Evolutionary conservation across 1,140 invertebrate genomes (phyloP).

Genomic region (Drosophila trapezifrons): DNA sequence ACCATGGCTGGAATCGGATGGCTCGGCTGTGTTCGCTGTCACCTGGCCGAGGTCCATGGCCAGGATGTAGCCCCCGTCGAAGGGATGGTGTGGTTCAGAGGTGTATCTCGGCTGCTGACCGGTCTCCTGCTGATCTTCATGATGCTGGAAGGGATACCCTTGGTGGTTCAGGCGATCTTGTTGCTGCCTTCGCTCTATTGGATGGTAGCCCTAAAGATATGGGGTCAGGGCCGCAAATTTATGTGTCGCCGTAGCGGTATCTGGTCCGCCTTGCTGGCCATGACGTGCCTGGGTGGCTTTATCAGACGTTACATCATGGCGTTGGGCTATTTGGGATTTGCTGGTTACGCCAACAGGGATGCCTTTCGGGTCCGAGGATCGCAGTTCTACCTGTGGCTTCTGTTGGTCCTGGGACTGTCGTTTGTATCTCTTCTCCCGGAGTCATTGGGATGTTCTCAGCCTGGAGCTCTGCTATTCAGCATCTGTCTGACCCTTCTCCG

Average conservation of each 20-base stretch:
- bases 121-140: conserved; percentile 16
- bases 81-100: neutral
- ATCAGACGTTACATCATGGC: conserved; percentile 14
- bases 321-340: conserved; percentile 42
- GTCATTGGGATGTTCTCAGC: conserved; percentile 41
- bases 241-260: neutral
- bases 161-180: conserved; percentile 7
- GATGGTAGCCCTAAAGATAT: neutral
- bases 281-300: conserved; percentile 41
- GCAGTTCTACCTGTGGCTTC: conserved; percentile 33
- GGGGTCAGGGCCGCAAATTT: neutral
- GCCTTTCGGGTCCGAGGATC: conserved; percentile 1
- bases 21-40: conserved; percentile 68
- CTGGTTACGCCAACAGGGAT: conserved; percentile 23
- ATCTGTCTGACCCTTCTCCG: conserved; percentile 32
- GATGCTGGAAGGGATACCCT: conserved; percentile 38
- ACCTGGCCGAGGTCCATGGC: neutral
- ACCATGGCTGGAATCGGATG: conserved; percentile 88
- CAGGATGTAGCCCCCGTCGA: neutral
- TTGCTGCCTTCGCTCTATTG: conserved; percentile 45
- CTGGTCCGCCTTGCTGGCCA: neutral
- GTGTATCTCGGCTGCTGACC: neutral
- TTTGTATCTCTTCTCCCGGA: conserved; percentile 25
- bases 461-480: conserved; percentile 23
- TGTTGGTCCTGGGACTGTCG: conserved; percentile 23